Evolutionary conservation across 2,888 invertebrate genomes (phyloP).

Genomic region (Scaptomyza polygonia): DNA sequence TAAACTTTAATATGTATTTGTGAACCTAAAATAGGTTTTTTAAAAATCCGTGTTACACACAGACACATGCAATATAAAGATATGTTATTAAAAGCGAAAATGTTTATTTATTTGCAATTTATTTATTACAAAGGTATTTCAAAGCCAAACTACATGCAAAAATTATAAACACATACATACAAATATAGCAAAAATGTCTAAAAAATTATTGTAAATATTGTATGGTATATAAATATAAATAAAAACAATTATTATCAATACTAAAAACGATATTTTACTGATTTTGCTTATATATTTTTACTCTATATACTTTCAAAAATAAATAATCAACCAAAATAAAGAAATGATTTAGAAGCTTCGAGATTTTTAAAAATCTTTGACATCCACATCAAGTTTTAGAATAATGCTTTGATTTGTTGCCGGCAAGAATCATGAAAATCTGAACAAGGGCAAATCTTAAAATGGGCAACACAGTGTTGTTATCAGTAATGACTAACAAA

Average conservation of each 20-base stretch:
- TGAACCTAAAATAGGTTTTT: conserved; percentile 38
- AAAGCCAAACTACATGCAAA: conserved; percentile 29
- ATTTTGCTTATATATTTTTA: no score
- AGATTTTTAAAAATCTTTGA: neutral
- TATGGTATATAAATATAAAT: conserved; percentile 58
- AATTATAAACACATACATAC: conserved; percentile 31
- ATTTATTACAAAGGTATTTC: conserved; percentile 33
- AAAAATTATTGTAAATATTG: conserved; percentile 72
- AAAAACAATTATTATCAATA: conserved; percentile 24
- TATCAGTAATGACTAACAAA: conserved; percentile 26
- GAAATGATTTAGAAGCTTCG: neutral
- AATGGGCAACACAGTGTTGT: conserved; percentile 1
- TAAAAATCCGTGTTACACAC: conserved; percentile 5
- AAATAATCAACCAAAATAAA: neutral
- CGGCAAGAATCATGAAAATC: neutral
- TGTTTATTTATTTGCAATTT: conserved; percentile 56
- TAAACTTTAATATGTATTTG: conserved; percentile 36
- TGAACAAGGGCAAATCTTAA: conserved; percentile 7
- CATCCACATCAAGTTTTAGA: neutral
- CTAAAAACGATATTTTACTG: no score
- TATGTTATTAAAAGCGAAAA: conserved; percentile 25
- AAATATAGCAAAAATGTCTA: conserved; percentile 60
- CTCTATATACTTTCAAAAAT: no score
- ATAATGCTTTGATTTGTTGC: conserved; percentile 1
- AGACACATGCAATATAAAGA: conserved; percentile 7